Conservation (phyloP, 1,140 invertebrate genomes). For the Nephotettix cincticeps region DNA sequence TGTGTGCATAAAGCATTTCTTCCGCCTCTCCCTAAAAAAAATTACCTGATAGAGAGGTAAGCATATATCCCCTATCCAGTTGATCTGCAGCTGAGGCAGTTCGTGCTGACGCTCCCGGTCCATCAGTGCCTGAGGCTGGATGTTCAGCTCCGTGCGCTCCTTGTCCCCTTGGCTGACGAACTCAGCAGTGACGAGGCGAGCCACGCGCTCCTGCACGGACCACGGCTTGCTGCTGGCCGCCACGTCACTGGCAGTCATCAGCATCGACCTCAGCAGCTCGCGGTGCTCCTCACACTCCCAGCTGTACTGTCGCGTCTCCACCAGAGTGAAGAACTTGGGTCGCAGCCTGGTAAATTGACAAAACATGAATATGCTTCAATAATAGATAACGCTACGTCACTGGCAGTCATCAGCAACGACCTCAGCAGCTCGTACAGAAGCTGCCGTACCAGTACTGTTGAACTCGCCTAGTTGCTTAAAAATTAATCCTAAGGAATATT, state of each 20-base stretch:
- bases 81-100: constrained; percentile 48
- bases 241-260: constrained; percentile 69
- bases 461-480: too few relatives aligned
- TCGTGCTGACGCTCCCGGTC: constrained; percentile 50
- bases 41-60: constrained; percentile 49
- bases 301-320: constrained; percentile 51
- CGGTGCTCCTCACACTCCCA: constrained; percentile 55
- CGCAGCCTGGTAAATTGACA: too few relatives aligned
- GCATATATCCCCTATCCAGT: constrained; percentile 51
- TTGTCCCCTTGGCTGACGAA: constrained; percentile 59
- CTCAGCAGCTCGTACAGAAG: constrained; percentile 51
- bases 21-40: too few relatives aligned
- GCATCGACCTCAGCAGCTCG: constrained; percentile 57
- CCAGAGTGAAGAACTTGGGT: constrained; percentile 55
- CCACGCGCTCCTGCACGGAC: constrained; percentile 57
- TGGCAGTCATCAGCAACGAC: constrained; percentile 68
- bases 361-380: too few relatives aligned
- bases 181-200: constrained; percentile 48
- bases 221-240: constrained; percentile 67
- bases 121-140: constrained; percentile 50
- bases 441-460: too few relatives aligned
- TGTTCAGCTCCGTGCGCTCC: constrained; percentile 59
- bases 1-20: too few relatives aligned
- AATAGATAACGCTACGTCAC: constrained; percentile 66
- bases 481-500: too few relatives aligned